These are phyloP conservation scores for Anabas testudineus DNA, from an alignment of 2,797 vertebrate species.

Conservation along the genomic window DNA sequence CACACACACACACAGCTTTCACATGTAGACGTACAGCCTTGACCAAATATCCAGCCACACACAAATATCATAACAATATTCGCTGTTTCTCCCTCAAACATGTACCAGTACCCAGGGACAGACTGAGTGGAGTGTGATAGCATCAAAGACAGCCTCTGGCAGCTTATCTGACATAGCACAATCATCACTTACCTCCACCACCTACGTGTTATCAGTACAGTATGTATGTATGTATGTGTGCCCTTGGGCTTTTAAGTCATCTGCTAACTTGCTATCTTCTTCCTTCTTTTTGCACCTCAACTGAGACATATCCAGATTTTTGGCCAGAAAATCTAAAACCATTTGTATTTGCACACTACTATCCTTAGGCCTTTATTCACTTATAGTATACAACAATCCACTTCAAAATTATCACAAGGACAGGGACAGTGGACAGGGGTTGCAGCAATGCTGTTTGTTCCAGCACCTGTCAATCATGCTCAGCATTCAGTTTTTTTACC, in stretches of 20 bases:
- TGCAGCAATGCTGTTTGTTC: no score
- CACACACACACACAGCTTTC: background rate
- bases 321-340: background rate
- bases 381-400: no score
- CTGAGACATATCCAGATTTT: conserved; percentile 24
- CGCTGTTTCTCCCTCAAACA: background rate
- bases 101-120: background rate
- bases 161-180: conserved; percentile 43
- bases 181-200: conserved; percentile 39
- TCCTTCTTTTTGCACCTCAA: conserved; percentile 19
- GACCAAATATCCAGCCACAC: background rate
- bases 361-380: background rate
- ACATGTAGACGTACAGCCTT: background rate
- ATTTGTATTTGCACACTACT: background rate
- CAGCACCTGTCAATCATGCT: no score
- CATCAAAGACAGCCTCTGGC: conserved; percentile 45
- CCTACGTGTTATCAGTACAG: conserved; percentile 19
- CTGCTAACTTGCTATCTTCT: background rate
- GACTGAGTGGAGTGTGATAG: conserved; percentile 22
- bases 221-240: background rate
- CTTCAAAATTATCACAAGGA: no score
- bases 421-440: no score
- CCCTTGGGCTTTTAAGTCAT: conserved; percentile 23
- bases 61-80: background rate
- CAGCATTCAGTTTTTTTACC: no score